Base-by-base conservation (phyloP, 1,140 invertebrate species). In the Cydia amplana region DNA sequence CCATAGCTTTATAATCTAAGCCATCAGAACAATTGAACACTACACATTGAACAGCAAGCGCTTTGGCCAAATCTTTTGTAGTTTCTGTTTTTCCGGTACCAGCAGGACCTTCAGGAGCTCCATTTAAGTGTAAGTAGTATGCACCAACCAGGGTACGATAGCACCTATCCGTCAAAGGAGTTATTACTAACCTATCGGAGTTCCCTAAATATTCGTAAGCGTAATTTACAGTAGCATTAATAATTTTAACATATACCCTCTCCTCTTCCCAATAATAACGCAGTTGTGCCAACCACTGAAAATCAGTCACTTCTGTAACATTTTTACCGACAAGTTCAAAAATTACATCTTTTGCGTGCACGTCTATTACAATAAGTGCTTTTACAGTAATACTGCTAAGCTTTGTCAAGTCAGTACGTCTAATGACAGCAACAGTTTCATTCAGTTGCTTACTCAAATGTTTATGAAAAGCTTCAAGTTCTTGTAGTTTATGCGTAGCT, bases 41-140 rank as follows among this genome's bases (percentile, higher is more conserved):
- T 0, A 98, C 97, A 87, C 97, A 98, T 84, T 97, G 97, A 76
- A 97, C 96, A 9, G 97, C 97, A 76, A 98, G 86, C 0, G 97
- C 95, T 93, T 98, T 98, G 1, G 97, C 97, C 77, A 98, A 94
- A 94, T 98, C 97, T 93, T 98, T 98, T 0, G 97, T 98, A 0
- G 98, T 98, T 94, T 99, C 98, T 0, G 98, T 99, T 94, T 99
- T 99, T 1, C 98, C 98, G 0, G 98, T 99, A 18, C 98, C 98
- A 16, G 97, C 97, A 1, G 98, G 98, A 4, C 98, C 98, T 86
- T 98, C 95, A 43, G 97, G 95, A 76, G 97, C 97, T 74, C 98
- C 98, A 72, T 97, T 97, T 79, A 98, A 91, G 91, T 98, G 96
- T 76, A 98, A 93, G 88, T 97, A 97, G 55, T 98, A 94, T n/a